These are phyloP conservation scores for Bombyx mori DNA, from an alignment of 1,140 invertebrate species.

Conservation along the genomic window ASM3026992v2 NC_085107.1:1342001-1342500, in stretches of 20 bases:
- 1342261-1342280: slow-evolving; percentile 19
- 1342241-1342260: slow-evolving; percentile 18
- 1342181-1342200: slow-evolving; percentile 4
- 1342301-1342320: slow-evolving; percentile 24
- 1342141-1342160: slow-evolving; percentile 6
- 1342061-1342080: slow-evolving; percentile 23
- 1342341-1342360: slow-evolving; percentile 7
- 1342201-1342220: slow-evolving; percentile 11
- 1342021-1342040: slow-evolving; percentile 14
- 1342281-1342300: slow-evolving; percentile 17
- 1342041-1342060: slow-evolving; percentile 15
- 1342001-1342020: slow-evolving; percentile 17
- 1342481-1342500: slow-evolving; percentile 18
- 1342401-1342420: slow-evolving; percentile 11
- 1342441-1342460: slow-evolving; percentile 13
- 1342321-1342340: slow-evolving; percentile 19
- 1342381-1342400: no score
- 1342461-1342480: slow-evolving; percentile 17
- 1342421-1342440: slow-evolving; percentile 10
- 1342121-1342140: slow-evolving; percentile 13
- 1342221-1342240: slow-evolving; percentile 18
- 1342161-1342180: slow-evolving; percentile 7
- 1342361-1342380: no score
- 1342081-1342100: slow-evolving; percentile 16
- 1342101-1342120: slow-evolving; percentile 22